Conservation (phyloP, 2,113 vertebrate species). For the Leucopsar rothschildi region DNA sequence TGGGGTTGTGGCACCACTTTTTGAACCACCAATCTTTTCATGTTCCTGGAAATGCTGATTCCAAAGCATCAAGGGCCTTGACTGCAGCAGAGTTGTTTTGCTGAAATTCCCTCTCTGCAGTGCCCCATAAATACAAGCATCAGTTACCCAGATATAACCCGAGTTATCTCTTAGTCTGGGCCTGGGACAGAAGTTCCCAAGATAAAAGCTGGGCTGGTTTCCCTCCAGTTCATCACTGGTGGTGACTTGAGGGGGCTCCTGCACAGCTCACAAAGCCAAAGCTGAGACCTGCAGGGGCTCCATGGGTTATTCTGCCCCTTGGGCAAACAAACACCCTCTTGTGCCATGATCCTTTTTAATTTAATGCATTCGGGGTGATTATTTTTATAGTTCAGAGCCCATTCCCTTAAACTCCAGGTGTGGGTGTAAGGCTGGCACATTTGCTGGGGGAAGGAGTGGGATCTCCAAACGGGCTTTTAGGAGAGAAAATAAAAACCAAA, state of each 20-base stretch:
- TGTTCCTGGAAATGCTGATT: background rate
- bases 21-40: background rate
- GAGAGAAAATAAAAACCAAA: background rate
- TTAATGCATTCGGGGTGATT: background rate
- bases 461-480: background rate
- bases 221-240: background rate
- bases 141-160: background rate
- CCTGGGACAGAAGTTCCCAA: background rate
- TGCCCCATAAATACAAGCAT: background rate
- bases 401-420: background rate
- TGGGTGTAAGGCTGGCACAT: background rate
- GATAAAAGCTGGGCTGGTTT: background rate
- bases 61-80: background rate
- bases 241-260: background rate
- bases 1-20: background rate
- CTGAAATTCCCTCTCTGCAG: background rate
- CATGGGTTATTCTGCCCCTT: background rate
- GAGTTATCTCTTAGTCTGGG: background rate
- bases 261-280: background rate
- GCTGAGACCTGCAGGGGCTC: background rate
- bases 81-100: background rate
- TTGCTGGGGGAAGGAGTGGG: background rate
- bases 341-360: background rate
- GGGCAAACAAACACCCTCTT: background rate
- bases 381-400: background rate